A percentile compares a stretch with the other conserved stretches of the same genome.
phyloP scores from a whole-genome alignment of 2,888 invertebrate species.

The Zonitis immaculata region DNA sequence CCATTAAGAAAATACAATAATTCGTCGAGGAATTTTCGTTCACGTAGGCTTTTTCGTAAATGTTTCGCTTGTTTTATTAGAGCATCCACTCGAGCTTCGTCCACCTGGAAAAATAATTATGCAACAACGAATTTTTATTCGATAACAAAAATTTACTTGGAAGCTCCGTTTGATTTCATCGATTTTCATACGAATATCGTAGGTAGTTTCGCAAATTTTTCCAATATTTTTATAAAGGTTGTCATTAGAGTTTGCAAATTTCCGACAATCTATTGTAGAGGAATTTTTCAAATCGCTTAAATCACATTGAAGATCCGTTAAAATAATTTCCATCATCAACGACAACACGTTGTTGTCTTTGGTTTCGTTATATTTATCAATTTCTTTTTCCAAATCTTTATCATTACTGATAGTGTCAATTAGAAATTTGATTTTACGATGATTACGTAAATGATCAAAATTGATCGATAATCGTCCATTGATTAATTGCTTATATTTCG shows the following conservation, averaged over 20 bases:
- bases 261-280: conserved; percentile 14
- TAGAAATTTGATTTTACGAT: conserved; percentile 14
- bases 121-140: too few relatives aligned
- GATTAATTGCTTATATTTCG: conserved; percentile 29
- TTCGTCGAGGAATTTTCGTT: conserved; percentile 55
- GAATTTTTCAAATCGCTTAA: conserved; percentile 20
- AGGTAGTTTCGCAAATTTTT: conserved; percentile 32
- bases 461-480: conserved; percentile 17
- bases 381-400: conserved; percentile 26
- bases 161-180: conserved; percentile 31
- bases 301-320: conserved; percentile 27
- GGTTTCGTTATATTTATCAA: conserved; percentile 26
- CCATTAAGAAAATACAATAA: conserved; percentile 54
- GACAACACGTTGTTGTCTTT: conserved; percentile 32
- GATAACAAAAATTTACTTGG: conserved; percentile 27
- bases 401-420: conserved; percentile 12
- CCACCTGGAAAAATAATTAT: conserved; percentile 41
- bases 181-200: conserved; percentile 32
- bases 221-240: conserved; percentile 28
- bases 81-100: conserved; percentile 33
- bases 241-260: conserved; percentile 7
- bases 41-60: conserved; percentile 50
- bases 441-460: conserved; percentile 6
- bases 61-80: conserved; percentile 50
- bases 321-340: conserved; percentile 34